Evolutionary conservation across 92 coral and sea anemone species (phyloP).

Genomic region (Porites divaricata): DNA sequence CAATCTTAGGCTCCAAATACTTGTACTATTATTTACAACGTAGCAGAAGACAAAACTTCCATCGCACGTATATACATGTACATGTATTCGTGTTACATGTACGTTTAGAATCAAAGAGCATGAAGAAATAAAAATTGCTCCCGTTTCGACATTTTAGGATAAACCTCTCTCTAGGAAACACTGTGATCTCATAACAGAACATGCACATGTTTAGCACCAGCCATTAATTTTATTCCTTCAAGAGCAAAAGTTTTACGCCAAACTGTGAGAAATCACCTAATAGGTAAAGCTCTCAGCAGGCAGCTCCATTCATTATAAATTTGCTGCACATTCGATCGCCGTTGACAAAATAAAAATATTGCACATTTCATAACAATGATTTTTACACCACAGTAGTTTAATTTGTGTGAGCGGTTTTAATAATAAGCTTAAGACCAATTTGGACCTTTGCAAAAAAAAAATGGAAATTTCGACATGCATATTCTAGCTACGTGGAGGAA

Average conservation of each 20-base stretch:
- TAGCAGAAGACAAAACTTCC: not conserved
- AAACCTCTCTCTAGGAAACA: not conserved
- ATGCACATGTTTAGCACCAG: not conserved
- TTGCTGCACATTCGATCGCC: not conserved
- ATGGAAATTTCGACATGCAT: too few relatives aligned
- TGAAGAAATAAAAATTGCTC: not conserved
- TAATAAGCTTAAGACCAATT: too few relatives aligned
- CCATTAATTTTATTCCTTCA: too few relatives aligned
- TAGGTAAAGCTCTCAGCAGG: slow-evolving; percentile 4
- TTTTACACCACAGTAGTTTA: too few relatives aligned
- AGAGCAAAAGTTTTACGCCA: not conserved
- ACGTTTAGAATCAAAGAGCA: not conserved
- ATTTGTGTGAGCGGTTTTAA: too few relatives aligned
- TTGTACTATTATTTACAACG: too few relatives aligned
- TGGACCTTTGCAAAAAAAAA: too few relatives aligned
- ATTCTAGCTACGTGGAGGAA: too few relatives aligned
- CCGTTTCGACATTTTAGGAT: not conserved
- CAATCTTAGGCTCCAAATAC: not conserved
- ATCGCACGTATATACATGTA: not conserved
- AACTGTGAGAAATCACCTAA: not conserved
- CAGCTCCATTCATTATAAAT: slow-evolving; percentile 19
- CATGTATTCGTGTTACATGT: too few relatives aligned
- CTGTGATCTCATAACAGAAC: not conserved
- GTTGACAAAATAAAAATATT: slow-evolving; percentile 3
- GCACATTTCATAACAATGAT: slow-evolving; percentile 8